phyloP scores from a whole-genome alignment of 1,140 invertebrate species.

The Apis florea region DNA sequence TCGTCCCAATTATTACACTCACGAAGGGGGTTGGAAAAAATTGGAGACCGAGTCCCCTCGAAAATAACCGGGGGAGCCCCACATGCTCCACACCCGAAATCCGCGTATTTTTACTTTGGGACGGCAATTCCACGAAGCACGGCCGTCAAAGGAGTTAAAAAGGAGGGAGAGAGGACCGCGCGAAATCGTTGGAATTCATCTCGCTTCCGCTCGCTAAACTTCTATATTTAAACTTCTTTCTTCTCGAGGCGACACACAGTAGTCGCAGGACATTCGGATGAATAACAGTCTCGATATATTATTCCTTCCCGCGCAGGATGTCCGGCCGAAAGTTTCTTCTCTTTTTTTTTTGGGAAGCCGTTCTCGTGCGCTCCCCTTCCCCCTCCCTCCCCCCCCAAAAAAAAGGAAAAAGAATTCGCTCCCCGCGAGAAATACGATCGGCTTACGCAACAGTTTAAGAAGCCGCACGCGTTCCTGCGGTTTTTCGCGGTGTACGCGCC shows the following conservation, averaged over 20 bases:
- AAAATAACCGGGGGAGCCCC: constrained; percentile 64
- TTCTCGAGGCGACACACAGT: constrained; percentile 9
- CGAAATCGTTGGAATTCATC: constrained; percentile 68
- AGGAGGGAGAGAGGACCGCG: constrained; percentile 58
- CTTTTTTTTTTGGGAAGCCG: background rate
- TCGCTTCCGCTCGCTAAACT: constrained; percentile 65
- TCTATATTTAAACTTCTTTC: constrained; percentile 70
- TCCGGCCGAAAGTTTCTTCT: background rate
- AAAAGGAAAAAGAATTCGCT: background rate
- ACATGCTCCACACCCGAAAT: constrained; percentile 58
- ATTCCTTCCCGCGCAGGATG: constrained; percentile 8
- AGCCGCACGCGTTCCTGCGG: no score
- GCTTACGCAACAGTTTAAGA: no score
- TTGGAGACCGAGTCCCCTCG: background rate
- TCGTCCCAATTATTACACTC: no score
- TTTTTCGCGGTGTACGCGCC: no score
- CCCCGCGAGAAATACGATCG: background rate
- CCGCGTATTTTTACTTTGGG: constrained; percentile 73
- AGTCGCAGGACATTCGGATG: constrained; percentile 23
- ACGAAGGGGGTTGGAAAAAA: constrained; percentile 47
- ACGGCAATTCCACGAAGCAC: constrained; percentile 72
- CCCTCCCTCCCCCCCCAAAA: no score
- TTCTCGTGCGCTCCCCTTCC: background rate
- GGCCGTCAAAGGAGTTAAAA: constrained; percentile 71
- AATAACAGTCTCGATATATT: background rate